Conservation (phyloP, 53 echinoderm and acorn worm species). For the Stichopus horrens region DNA sequence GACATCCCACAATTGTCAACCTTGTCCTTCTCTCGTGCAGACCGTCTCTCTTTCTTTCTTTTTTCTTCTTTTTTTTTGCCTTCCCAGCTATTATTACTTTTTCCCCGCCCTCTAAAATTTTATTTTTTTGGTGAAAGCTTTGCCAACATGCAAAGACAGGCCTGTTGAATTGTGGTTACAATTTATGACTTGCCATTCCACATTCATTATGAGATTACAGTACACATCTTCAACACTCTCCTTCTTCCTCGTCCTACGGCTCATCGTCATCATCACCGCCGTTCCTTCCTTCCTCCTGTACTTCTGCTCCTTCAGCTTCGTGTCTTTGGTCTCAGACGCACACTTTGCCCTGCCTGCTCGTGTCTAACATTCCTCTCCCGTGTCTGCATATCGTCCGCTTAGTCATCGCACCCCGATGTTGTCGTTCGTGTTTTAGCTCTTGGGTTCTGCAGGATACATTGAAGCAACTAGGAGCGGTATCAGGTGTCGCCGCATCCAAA, state of each 20-base stretch:
- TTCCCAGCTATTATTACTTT: background rate
- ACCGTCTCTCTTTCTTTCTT: background rate
- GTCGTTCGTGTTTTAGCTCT: slow-evolving; percentile 7
- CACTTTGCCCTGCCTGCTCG: slow-evolving; percentile 1
- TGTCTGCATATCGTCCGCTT: slow-evolving; percentile 33
- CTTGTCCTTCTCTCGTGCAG: no score
- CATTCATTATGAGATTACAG: slow-evolving; percentile 34
- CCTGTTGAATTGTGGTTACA: slow-evolving; percentile 45
- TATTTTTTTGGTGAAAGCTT: no score
- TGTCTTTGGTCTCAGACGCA: slow-evolving; percentile 22
- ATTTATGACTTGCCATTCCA: slow-evolving; percentile 28
- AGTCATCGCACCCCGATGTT: slow-evolving; percentile 30
- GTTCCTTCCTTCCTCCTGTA: no score
- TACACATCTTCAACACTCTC: background rate
- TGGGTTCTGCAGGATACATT: slow-evolving; percentile 9
- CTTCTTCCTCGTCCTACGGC: no score
- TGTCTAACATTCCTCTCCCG: slow-evolving; percentile 33
- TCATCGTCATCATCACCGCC: no score
- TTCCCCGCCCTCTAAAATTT: background rate
- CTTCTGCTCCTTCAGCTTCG: no score
- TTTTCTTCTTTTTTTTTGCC: background rate
- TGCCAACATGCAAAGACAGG: background rate
- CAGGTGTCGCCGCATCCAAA: slow-evolving; percentile 21
- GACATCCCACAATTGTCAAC: no score
- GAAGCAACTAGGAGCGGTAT: slow-evolving; percentile 9